These are phyloP conservation scores for Ornithorhynchus anatinus DNA, from an alignment of 2,113 vertebrate species.

Conservation along the genomic window DNA sequence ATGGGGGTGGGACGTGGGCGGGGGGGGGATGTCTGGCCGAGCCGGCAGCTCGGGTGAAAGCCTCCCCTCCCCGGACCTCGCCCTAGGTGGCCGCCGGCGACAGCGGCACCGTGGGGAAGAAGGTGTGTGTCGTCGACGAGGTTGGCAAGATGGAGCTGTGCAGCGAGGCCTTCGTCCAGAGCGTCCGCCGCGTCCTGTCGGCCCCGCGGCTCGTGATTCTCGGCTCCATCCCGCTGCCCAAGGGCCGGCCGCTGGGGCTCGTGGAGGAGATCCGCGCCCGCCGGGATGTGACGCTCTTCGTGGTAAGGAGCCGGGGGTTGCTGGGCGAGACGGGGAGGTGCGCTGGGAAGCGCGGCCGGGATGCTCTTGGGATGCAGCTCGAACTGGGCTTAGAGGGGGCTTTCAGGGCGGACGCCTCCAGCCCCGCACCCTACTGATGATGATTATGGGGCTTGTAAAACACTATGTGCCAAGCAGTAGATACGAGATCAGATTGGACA, in stretches of 20 bases:
- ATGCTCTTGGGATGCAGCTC: no score
- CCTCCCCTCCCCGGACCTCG: no score
- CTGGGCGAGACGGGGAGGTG: no score
- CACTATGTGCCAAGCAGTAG: no score
- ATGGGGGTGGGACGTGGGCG: neutral
- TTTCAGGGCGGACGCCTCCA: no score
- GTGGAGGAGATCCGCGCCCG: conserved; percentile 90
- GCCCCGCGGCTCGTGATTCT: conserved; percentile 71
- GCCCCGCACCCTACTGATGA: no score
- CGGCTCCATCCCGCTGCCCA: conserved; percentile 90
- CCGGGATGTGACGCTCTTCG: conserved; percentile 84
- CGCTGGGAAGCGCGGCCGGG: no score
- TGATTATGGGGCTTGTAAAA: no score
- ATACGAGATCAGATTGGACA: no score
- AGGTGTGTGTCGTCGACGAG: conserved; percentile 89
- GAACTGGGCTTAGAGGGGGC: no score
- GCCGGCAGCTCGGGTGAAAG: neutral
- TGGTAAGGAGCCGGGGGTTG: no score
- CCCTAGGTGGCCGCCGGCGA: no score
- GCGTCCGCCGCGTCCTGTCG: conserved; percentile 78
- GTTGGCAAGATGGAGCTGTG: conserved; percentile 98
- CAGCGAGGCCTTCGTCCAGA: conserved; percentile 87
- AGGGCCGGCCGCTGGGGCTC: conserved; percentile 83
- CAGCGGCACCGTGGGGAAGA: conserved; percentile 51
- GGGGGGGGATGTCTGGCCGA: neutral